These are phyloP conservation scores for Catocala nupta DNA, from an alignment of 2,888 invertebrate genomes.

Conservation along the genomic window DNA sequence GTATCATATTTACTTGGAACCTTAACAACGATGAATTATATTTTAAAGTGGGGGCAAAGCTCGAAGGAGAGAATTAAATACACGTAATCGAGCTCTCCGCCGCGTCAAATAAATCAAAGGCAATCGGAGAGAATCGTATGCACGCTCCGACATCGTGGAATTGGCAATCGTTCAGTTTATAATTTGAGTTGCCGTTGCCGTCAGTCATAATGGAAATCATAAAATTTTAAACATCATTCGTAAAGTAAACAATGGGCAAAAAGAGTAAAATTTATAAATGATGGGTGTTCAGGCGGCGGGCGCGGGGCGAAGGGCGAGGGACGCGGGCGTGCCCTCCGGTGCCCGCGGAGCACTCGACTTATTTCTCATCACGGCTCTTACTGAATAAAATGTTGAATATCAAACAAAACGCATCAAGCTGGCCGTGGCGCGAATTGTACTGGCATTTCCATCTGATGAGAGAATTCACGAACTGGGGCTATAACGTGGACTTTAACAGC, in stretches of 20 bases:
- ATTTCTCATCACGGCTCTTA: constrained; percentile 58
- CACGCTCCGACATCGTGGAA: constrained; percentile 73
- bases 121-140: constrained; percentile 68
- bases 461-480: constrained; percentile 26
- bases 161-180: constrained; percentile 82
- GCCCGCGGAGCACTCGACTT: constrained; percentile 60
- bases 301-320: too few relatives aligned
- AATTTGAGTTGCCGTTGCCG: constrained; percentile 71
- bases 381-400: constrained; percentile 64
- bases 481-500: constrained; percentile 21
- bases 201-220: constrained; percentile 81
- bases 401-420: constrained; percentile 47
- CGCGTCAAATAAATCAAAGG: constrained; percentile 70
- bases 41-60: constrained; percentile 26
- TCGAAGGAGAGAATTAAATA: constrained; percentile 19
- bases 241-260: constrained; percentile 86
- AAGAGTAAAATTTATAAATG: constrained; percentile 74
- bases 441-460: constrained; percentile 38
- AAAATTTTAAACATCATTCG: constrained; percentile 80
- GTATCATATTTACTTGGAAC: constrained; percentile 51
- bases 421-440: constrained; percentile 44
- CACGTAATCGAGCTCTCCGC: constrained; percentile 57
- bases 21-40: constrained; percentile 41
- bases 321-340: constrained; percentile 66
- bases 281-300: constrained; percentile 51